Percentiles rank a stretch among this genome's conserved stretches.
Evolutionary conservation across 2,888 invertebrate genomes (phyloP).

Genomic region (Cecidostiba fungosa): DNA sequence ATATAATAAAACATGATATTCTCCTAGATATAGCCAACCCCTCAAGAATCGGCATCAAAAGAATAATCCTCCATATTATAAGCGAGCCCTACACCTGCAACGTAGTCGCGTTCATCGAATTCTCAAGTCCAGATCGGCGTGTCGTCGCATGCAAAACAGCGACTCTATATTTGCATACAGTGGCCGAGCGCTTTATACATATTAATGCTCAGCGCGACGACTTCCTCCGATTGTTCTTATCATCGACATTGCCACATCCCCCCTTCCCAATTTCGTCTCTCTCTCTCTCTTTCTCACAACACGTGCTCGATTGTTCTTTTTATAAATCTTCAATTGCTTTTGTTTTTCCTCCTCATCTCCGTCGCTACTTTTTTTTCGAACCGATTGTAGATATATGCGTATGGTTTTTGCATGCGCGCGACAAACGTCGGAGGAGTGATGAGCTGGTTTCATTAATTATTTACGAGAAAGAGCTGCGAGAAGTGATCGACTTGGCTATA

Average conservation of each 20-base stretch:
- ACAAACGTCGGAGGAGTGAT: slow-evolving; percentile 3
- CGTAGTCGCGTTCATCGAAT: neutral
- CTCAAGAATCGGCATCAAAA: neutral
- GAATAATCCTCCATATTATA: neutral
- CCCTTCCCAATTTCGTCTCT: neutral
- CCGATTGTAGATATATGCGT: neutral
- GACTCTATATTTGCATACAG: slow-evolving; percentile 72
- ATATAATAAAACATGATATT: too few species aligned
- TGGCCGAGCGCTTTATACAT: slow-evolving; percentile 71
- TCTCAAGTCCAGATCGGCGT: slow-evolving; percentile 1
- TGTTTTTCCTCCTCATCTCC: neutral
- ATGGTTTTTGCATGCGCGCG: neutral
- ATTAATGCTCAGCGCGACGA: slow-evolving; percentile 73
- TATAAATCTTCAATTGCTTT: neutral
- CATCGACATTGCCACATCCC: slow-evolving; percentile 42
- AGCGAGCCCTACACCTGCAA: neutral
- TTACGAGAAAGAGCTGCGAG: slow-evolving; percentile 13
- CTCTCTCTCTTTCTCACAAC: neutral
- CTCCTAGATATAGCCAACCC: too few species aligned
- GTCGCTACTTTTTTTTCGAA: neutral
- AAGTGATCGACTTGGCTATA: neutral
- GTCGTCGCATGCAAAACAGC: slow-evolving; percentile 61
- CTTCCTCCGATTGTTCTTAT: slow-evolving; percentile 78
- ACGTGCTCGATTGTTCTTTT: slow-evolving; percentile 1
- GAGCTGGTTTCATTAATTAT: slow-evolving; percentile 43